Conservation (phyloP, 2,113 vertebrate species). For the Hemicordylus capensis region DNA sequence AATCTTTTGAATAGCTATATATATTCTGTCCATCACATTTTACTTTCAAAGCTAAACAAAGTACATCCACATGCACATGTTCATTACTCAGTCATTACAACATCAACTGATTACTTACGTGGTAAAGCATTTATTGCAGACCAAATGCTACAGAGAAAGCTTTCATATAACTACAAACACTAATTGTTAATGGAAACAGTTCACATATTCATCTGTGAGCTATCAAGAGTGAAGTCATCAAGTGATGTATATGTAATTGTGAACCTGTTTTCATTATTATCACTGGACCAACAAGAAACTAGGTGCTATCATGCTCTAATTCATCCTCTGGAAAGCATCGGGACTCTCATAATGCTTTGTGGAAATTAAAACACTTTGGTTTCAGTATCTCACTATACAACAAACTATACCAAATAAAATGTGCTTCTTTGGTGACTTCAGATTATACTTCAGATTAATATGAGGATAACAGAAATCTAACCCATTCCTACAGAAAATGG, state of each 20-base stretch:
- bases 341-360: not conserved
- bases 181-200: not conserved
- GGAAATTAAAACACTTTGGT: not conserved
- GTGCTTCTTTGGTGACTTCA: not conserved
- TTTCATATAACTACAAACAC: not conserved
- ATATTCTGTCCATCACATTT: not conserved
- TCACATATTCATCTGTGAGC: not conserved
- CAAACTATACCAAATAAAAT: not conserved
- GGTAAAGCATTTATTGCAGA: no score
- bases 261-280: not conserved
- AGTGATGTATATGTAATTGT: no score
- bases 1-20: not conserved
- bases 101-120: no score
- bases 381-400: not conserved
- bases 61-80: no score
- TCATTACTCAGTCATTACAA: no score
- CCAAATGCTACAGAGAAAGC: no score
- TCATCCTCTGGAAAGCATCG: not conserved
- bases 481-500: not conserved
- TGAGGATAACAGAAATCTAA: not conserved
- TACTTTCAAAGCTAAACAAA: not conserved
- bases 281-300: not conserved
- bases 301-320: not conserved
- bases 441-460: not conserved
- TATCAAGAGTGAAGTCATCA: not conserved